Evolutionary conservation across 2,888 invertebrate species (phyloP), one percentile per base, ranked within the genome.

Genomic region (Scaptomyza caliginosa): DNA sequence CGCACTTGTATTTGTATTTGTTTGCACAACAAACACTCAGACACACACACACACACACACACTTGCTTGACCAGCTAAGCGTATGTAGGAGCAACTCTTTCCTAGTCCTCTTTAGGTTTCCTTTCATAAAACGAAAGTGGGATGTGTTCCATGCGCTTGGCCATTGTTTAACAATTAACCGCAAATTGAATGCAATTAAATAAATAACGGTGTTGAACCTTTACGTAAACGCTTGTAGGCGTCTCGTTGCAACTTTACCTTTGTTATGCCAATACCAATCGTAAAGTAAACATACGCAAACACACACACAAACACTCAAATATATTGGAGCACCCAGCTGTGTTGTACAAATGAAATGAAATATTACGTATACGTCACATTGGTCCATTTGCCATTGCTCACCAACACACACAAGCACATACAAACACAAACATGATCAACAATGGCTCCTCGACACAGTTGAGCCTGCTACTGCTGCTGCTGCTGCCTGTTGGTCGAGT

Each of bases 161-260:
- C 57, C 70, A 88, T 85, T 87, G 88, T 85, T 88, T 85, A 88
- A 88, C 85, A 88, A 88, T 85, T 88, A 88, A 88, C 85, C 85
- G 80, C 85, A 88, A 85, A 85, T 86, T 88, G 85, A 77, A 88
- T 86, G 86, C 89, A 85, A 85, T 85, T 88, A 85, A 85, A 85
- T 88, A 88, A 88, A 85, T 88, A 83, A 84, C 88, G 77, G 88
- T 74, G 88, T 88, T 84, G 85, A 80, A 87, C 78, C 87, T 81
- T 84, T 88, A 66, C 72, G 88, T 77, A 86, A 88, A 84, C 67
- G 71, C 66, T 81, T 58, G 82, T 88, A 81, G 78, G 76, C 80
- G 71, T 62, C 17, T 30, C 76, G 74, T 56, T 64, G 59, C 62
- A 70, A 39, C 45, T 50, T 40, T 51, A 58, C 65, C 58, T 46